Conservation (phyloP, 2,888 invertebrate species). For the Metallyticus violacea region DNA sequence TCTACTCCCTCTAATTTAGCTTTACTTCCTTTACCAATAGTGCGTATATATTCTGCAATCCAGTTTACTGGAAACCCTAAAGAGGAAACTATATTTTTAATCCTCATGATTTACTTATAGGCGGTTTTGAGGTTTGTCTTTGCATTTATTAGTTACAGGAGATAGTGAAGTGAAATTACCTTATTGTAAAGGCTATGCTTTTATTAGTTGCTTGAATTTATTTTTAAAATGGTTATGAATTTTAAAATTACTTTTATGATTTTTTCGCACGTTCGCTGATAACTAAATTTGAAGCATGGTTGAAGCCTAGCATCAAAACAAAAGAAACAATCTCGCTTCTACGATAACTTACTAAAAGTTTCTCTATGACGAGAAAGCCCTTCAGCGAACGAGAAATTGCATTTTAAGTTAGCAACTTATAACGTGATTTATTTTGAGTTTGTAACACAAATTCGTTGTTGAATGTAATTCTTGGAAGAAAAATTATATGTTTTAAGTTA, state of each 20-base stretch:
- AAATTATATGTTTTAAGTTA: not conserved
- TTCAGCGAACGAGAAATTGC: not conserved
- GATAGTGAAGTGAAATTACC: no score
- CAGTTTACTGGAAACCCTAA: no score
- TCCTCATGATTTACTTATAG: no score
- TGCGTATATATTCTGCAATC: no score
- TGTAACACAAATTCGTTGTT: not conserved
- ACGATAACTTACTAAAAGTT: not conserved
- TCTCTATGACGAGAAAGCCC: not conserved
- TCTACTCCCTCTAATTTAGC: no score
- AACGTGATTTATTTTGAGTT: not conserved
- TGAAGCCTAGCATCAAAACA: not conserved
- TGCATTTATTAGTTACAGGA: no score
- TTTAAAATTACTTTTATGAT: not conserved
- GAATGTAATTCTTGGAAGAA: not conserved
- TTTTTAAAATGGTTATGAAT: not conserved
- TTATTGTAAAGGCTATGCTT: no score
- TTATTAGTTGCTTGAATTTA: not conserved
- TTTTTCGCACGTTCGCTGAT: not conserved
- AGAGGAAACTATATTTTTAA: no score
- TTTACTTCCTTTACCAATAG: no score
- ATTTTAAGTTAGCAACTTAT: not conserved
- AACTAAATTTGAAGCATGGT: not conserved
- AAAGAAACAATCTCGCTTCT: not conserved
- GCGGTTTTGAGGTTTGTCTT: no score